Evolutionary conservation across 2,797 vertebrate species (phyloP).

Genomic region (Lophius americanus): DNA sequence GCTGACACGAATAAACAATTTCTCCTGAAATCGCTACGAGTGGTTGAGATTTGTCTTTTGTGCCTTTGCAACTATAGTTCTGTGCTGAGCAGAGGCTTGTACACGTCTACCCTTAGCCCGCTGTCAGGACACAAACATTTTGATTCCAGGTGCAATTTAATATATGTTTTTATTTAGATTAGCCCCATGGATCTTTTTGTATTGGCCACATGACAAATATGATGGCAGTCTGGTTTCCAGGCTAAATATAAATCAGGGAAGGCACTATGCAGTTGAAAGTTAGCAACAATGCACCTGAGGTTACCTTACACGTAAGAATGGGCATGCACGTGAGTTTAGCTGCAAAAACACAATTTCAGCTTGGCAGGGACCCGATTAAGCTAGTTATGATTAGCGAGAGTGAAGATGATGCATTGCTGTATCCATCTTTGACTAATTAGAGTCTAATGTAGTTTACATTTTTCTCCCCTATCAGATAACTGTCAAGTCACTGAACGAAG

Average conservation of each 20-base stretch:
- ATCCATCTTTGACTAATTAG: not conserved
- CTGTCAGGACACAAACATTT: constrained; percentile 10
- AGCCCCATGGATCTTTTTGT: not conserved
- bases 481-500: too few species aligned
- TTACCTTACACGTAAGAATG: too few species aligned
- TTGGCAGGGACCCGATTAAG: not conserved
- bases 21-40: constrained; percentile 42
- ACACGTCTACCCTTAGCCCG: constrained; percentile 27
- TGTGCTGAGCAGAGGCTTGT: constrained; percentile 13
- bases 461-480: too few species aligned
- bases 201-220: not conserved
- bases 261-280: too few species aligned
- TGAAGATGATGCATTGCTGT: not conserved
- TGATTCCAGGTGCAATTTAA: constrained; percentile 1
- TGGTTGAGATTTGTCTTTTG: constrained; percentile 54
- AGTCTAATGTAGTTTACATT: not conserved
- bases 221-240: not conserved
- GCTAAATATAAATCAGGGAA: not conserved
- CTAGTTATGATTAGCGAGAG: not conserved
- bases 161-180: not conserved
- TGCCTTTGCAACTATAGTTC: constrained; percentile 35
- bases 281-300: not conserved
- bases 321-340: not conserved
- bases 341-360: not conserved
- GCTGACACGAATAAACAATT: constrained; percentile 62